Evolutionary conservation across 2,888 invertebrate species (phyloP), one percentile per base, ranked within the genome.

Genomic region (Epistrophella euchroma): DNA sequence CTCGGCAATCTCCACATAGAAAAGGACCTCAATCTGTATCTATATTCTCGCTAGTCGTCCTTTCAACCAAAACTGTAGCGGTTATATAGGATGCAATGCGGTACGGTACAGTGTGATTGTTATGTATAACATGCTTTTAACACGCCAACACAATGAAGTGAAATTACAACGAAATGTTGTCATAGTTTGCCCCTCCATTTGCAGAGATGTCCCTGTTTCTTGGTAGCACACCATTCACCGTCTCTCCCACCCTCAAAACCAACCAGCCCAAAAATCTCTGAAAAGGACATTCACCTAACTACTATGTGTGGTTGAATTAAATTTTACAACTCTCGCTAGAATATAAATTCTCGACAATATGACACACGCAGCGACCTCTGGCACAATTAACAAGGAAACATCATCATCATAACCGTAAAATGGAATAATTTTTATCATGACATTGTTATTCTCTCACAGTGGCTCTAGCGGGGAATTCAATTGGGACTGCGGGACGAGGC

Each of bases 371-470:
- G 86, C 86, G 82, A 86, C 86, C 82, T 82, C 82, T 86, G 71
- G 82, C 81, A 86, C 86, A 86, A 86, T 86, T 86, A 86, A 86
- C 86, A 86, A 86, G 82, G 70, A 86, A 86, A 86, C 86, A 82
- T 86, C 86, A 86, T 86, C 82, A 86, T 86, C 86, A 86, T 86
- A 82, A 86, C 86, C 82, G 82, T 86, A 86, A 86, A 86, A 78
- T 73, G 74, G 82, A 77, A 82, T 82, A 82, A 86, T 86, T 86
- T 86, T 86, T 82, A 64, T 82, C 82, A 74, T 74, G 82, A 74
- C 82, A 86, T 77, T 77, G 82, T 82, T 73, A 68, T 68, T 73
- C 71, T 50, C 47, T 66, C 68, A 19, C 25, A 40, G 37, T 28
- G 64, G 62, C 43, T 19, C 32, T 25, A 62, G 37, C 52, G 43